Base-by-base conservation (phyloP, 2,888 invertebrate genomes). In the Drosophila colorata region DNA sequence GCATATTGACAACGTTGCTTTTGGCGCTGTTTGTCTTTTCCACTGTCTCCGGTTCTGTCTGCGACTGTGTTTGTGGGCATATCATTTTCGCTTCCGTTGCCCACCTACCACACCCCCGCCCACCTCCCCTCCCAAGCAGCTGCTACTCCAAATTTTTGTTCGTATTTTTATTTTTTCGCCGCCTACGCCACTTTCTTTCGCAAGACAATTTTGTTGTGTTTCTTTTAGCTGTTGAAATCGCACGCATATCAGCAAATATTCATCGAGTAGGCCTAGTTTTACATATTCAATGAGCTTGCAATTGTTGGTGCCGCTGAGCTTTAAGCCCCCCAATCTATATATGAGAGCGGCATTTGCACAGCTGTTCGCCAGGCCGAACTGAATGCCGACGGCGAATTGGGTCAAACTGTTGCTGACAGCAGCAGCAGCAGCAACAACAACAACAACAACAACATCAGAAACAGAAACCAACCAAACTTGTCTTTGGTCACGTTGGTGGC, bases 11-110 rank as follows among this genome's bases (percentile, higher is more conserved):
- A 69, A 46, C 49, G 44, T 52, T 53, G 48, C 41, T 48, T 33
- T 57, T 31, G 31, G 49, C 48, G 49, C 9, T 23, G 18, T 43
- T 23, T 51, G 37, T 37, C 14, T 49, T 59, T 23, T 60, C 35
- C 33, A 53, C 55, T 51, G 56, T 58, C 51, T 79, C 48, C 53
- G 40, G n/a, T 44, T 46, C 41, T 33, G 41, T 57, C 48, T 58
- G 25, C 43, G 33, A 13, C 46, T 61, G 40, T 33, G 1, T 33
- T 11, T 53, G 48, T 64, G 49, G 59, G 76, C 73, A 87, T 82
- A 80, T 88, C 67, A 88, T 88, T 88, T 88, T 85, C 83, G 76
- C 76, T 75, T 79, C 69, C 69, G 76, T 56, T 88, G 58, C 63
- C 63, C 82, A 68, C 67, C 69, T 52, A 49, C 65, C 66, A 49